A percentile compares a stretch with the other conserved stretches of the same genome.
These are phyloP conservation scores for Gnathochromis pfefferi DNA, from an alignment of 2,113 vertebrate genomes.

Conservation along the genomic window DNA sequence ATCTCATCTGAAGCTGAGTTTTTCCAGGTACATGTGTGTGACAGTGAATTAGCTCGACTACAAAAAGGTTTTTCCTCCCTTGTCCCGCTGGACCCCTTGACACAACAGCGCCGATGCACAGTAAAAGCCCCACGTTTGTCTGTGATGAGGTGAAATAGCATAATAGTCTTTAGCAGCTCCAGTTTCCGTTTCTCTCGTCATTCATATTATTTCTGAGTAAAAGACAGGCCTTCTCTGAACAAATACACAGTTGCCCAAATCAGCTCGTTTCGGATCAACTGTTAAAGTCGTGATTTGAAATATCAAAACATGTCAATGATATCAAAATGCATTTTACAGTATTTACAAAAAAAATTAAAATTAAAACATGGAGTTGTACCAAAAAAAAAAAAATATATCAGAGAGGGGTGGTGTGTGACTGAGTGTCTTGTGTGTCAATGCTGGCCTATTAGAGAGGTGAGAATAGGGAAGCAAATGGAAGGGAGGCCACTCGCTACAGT, in stretches of 20 bases:
- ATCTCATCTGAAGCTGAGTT: background rate
- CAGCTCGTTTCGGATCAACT: constrained; percentile 39
- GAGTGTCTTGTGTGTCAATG: background rate
- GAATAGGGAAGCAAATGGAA: background rate
- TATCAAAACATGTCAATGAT: constrained; percentile 84
- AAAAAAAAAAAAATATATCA: constrained; percentile 11
- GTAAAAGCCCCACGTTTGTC: constrained; percentile 10
- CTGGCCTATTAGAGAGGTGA: background rate
- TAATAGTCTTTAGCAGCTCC: constrained; percentile 55
- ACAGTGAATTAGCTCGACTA: background rate
- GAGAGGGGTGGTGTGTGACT: background rate
- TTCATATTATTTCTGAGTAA: constrained; percentile 36
- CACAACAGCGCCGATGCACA: background rate
- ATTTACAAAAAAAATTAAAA: constrained; percentile 70
- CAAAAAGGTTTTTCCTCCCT: background rate
- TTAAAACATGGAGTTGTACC: constrained; percentile 46
- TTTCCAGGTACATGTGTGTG: background rate
- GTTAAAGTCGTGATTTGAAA: constrained; percentile 63
- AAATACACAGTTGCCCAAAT: constrained; percentile 43
- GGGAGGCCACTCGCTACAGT: constrained; percentile 1
- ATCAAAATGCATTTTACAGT: constrained; percentile 83
- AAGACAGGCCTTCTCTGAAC: constrained; percentile 50
- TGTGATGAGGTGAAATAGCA: constrained; percentile 48
- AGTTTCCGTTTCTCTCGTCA: constrained; percentile 44
- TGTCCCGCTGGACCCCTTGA: background rate